Conservation (phyloP, 1,140 invertebrate species). For the Brachionus plicatilis region DNA sequence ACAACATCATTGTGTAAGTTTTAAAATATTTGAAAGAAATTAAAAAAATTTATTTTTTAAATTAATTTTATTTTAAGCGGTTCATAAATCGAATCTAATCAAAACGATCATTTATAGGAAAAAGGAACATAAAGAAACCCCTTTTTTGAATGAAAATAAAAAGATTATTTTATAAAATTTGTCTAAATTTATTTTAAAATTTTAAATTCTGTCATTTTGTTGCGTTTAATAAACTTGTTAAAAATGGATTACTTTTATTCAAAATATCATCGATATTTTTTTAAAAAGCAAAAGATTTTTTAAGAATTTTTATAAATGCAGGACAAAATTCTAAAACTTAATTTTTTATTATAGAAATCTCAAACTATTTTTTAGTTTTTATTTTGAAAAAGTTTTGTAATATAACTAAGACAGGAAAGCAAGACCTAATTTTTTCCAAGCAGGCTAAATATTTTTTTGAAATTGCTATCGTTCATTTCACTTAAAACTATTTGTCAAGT, state of each 20-base stretch:
- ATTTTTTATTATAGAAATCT: too few relatives aligned
- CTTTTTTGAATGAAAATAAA: background rate
- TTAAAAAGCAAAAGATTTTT: background rate
- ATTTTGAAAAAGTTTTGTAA: too few relatives aligned
- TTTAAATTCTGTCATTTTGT: background rate
- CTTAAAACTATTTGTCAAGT: too few relatives aligned
- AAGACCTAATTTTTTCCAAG: too few relatives aligned
- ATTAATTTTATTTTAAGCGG: background rate
- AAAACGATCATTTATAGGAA: background rate
- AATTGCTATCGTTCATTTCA: too few relatives aligned
- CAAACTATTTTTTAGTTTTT: too few relatives aligned
- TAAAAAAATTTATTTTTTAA: too few relatives aligned
- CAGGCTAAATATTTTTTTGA: too few relatives aligned
- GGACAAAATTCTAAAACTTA: too few relatives aligned
- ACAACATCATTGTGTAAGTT: constrained; percentile 86
- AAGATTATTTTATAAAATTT: background rate
- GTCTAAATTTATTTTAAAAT: background rate
- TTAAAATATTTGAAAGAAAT: background rate
- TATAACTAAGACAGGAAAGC: too few relatives aligned
- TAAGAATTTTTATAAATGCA: too few relatives aligned
- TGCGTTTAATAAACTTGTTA: background rate
- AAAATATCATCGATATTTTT: too few relatives aligned
- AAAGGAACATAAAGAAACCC: background rate
- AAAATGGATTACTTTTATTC: background rate
- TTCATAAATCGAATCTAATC: constrained; percentile 9